phyloP scores from a whole-genome alignment of 2,888 invertebrate species.

The Diloba caeruleocephala region DNA sequence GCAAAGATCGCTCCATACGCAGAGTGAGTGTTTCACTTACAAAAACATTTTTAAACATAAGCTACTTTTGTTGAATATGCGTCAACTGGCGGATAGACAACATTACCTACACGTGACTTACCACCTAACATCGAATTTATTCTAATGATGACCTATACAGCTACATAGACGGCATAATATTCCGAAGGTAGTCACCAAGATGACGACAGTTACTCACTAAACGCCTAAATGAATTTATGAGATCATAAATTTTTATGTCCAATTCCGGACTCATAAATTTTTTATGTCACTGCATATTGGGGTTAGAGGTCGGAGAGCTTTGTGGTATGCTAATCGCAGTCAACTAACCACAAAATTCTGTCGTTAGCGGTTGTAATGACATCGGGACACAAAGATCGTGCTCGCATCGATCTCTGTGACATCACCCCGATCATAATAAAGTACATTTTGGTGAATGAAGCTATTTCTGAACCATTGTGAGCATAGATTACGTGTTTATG shows the following conservation, averaged over 20 bases:
- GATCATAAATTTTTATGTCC: constrained; percentile 65
- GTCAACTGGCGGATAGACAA: constrained; percentile 7
- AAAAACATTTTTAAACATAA: no score
- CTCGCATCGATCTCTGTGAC: constrained; percentile 56
- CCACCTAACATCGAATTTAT: no score
- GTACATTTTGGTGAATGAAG: constrained; percentile 54
- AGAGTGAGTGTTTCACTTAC: constrained; percentile 82
- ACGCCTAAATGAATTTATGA: constrained; percentile 63
- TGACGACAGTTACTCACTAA: constrained; percentile 28
- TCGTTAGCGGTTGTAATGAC: constrained; percentile 73
- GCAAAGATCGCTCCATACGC: constrained; percentile 91
- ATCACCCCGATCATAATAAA: constrained; percentile 47
- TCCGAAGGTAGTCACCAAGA: constrained; percentile 4
- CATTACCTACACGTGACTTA: neutral
- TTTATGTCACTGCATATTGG: constrained; percentile 52
- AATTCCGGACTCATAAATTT: constrained; percentile 68
- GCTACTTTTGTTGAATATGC: constrained; percentile 13
- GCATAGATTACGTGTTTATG: constrained; percentile 45
- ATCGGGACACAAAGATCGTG: constrained; percentile 35
- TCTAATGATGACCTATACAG: neutral
- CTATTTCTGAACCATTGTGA: constrained; percentile 32
- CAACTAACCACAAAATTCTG: constrained; percentile 65
- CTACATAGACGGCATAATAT: neutral
- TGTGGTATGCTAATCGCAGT: constrained; percentile 75
- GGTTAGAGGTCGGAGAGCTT: constrained; percentile 43